Evolutionary conservation across 2,113 vertebrate species (phyloP).

Genomic region (Mastomys coucha): DNA sequence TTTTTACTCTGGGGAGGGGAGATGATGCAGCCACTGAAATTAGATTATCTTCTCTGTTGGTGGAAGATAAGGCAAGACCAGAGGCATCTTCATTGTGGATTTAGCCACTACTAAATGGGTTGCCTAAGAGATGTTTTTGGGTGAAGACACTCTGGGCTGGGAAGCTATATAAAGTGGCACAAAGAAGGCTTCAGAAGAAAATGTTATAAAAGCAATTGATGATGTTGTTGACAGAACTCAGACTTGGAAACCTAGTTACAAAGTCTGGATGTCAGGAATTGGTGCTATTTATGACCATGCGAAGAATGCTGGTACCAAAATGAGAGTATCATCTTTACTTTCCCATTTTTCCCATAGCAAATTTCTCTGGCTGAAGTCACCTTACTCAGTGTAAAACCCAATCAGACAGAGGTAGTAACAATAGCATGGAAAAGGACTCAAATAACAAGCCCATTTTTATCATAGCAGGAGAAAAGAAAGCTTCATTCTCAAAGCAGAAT

Average conservation of each 20-base stretch:
- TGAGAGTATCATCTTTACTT: slow-evolving; percentile 53
- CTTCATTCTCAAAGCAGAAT: slow-evolving; percentile 23
- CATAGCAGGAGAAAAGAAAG: slow-evolving; percentile 40
- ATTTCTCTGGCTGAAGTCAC: slow-evolving; percentile 54
- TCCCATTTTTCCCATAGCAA: slow-evolving; percentile 47
- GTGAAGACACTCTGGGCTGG: slow-evolving; percentile 3
- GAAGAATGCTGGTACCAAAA: slow-evolving; percentile 59
- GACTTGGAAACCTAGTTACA: slow-evolving; percentile 67
- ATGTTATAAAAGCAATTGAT: slow-evolving; percentile 65
- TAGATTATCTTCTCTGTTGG: slow-evolving; percentile 59
- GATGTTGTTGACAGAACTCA: slow-evolving; percentile 61
- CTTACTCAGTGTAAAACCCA: slow-evolving; percentile 58
- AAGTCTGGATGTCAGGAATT: slow-evolving; percentile 54
- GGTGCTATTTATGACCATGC: slow-evolving; percentile 63
- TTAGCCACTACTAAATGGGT: slow-evolving; percentile 67
- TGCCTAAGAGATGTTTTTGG: slow-evolving; percentile 52
- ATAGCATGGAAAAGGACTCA: slow-evolving; percentile 43
- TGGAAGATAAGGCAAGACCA: slow-evolving; percentile 50
- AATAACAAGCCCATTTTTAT: slow-evolving; percentile 63
- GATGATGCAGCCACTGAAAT: slow-evolving; percentile 42
- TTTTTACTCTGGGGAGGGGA: slow-evolving; percentile 60
- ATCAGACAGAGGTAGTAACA: slow-evolving; percentile 54
- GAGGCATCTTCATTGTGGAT: slow-evolving; percentile 58
- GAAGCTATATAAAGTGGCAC: slow-evolving; percentile 63
- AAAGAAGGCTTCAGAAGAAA: slow-evolving; percentile 69